Evolutionary conservation across 2,797 vertebrate species (phyloP).

Genomic region (Phoebastria nigripes): DNA sequence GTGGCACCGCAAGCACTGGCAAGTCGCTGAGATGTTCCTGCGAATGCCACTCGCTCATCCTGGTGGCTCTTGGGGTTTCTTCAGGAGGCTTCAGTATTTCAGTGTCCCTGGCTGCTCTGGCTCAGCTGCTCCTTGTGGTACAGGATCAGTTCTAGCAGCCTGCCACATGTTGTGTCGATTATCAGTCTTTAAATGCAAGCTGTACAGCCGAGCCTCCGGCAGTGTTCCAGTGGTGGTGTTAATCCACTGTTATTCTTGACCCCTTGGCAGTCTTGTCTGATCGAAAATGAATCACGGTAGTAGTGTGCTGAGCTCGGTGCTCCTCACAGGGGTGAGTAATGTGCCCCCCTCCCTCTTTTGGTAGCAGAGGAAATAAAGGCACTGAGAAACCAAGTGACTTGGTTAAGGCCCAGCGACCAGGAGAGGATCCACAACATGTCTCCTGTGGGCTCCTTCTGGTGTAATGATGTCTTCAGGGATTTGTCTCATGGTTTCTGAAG

Average conservation of each 20-base stretch:
- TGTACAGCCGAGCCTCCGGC: neutral
- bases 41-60: neutral
- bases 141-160: neutral
- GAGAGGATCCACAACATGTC: neutral
- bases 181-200: neutral
- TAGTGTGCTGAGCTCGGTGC: neutral
- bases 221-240: neutral
- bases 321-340: neutral
- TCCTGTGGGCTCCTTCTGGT: neutral
- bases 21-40: neutral
- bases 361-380: neutral
- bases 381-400: neutral
- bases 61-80: neutral
- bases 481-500: neutral
- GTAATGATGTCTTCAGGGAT: neutral
- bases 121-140: neutral
- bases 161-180: neutral
- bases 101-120: neutral
- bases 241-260: neutral
- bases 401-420: neutral
- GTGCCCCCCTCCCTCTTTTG: neutral
- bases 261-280: neutral
- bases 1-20: neutral
- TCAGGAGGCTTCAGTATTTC: neutral
- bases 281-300: neutral